Base-by-base conservation (phyloP, 2,888 invertebrate species). In the Drosophila paracracens region DNA sequence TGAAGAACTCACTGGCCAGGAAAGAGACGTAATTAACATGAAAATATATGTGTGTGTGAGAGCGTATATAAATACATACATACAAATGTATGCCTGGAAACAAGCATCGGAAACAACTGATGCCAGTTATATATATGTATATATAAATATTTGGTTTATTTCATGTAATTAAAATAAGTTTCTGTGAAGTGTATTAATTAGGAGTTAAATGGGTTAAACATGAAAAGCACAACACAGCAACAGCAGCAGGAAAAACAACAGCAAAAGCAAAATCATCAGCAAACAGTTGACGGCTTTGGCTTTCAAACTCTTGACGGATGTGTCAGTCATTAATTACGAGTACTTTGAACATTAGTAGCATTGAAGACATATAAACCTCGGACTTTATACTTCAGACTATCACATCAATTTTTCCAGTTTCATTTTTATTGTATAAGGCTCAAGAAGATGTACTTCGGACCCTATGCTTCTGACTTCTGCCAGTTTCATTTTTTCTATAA, bases 151-250 rank as follows among this genome's bases (percentile, higher is more conserved):
- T 89, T 86, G 84, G 75, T 85, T 86, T 87, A 89, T 89, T 87
- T 84, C 76, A 69, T 86, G 89, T 89, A 86, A 86, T 86, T 86
- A 89, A 86, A 86, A 88, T 80, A 85, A 85, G 82, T 87, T 88
- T 85, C 79, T 79, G 86, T 89, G 87, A 89, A 89, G 87, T 85
- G 88, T 85, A 87, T 87, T 87, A 89, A 87, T 87, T 87, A 88
- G 87, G 85, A 85, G 85, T 87, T 89, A 87, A 89, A 88, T 85
- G 88, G 85, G 85, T 89, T 86, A 89, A 86, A 74, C 79, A 74
- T 77, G 74, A 79, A 70, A 74, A 70, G 68, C 70, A 64, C 58
- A 75, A 48, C 63, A 51, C 7, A 38, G 18, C 31, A 52, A 21
- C 38, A 25, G 16, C 61, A 67, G 21, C 5, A 43, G 43, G 11